Evolutionary conservation across 2,113 vertebrate species (phyloP).

Genomic region (Mastomys coucha): DNA sequence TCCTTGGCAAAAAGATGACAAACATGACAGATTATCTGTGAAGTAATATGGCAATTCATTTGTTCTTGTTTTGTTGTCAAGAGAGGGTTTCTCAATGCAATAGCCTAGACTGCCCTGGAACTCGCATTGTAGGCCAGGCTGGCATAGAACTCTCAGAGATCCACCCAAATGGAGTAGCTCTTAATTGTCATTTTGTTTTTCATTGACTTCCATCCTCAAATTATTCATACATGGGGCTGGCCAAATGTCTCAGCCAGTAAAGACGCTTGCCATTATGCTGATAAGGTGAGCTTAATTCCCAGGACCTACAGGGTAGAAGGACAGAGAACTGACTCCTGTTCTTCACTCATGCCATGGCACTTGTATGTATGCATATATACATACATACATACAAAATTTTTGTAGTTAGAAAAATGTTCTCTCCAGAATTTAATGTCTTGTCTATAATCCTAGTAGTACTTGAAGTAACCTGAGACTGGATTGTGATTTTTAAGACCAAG

Average conservation of each 20-base stretch:
- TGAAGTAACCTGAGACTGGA: not conserved
- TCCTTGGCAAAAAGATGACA: not conserved
- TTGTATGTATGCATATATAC: not conserved
- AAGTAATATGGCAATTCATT: not conserved
- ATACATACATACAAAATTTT: not conserved
- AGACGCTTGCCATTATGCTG: not conserved
- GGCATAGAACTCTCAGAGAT: not conserved
- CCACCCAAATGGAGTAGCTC: not conserved
- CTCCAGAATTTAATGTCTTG: not conserved
- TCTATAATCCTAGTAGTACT: not conserved
- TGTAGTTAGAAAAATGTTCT: not conserved
- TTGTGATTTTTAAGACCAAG: not conserved
- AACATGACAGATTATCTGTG: not conserved
- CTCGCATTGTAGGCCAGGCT: not conserved
- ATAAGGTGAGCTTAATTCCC: not conserved
- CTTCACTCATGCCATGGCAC: not conserved
- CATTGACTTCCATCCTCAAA: not conserved
- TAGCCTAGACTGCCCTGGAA: not conserved
- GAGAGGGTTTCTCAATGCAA: not conserved
- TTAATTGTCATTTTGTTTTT: conserved; percentile 17
- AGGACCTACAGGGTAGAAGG: not conserved
- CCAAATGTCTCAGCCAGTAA: not conserved
- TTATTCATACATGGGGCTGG: not conserved
- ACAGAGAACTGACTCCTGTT: not conserved
- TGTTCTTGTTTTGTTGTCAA: not conserved